Percentiles rank a stretch among this genome's conserved stretches.
Evolutionary conservation across 2,797 vertebrate species (phyloP).

Genomic region (Sebastiscus tertius): DNA sequence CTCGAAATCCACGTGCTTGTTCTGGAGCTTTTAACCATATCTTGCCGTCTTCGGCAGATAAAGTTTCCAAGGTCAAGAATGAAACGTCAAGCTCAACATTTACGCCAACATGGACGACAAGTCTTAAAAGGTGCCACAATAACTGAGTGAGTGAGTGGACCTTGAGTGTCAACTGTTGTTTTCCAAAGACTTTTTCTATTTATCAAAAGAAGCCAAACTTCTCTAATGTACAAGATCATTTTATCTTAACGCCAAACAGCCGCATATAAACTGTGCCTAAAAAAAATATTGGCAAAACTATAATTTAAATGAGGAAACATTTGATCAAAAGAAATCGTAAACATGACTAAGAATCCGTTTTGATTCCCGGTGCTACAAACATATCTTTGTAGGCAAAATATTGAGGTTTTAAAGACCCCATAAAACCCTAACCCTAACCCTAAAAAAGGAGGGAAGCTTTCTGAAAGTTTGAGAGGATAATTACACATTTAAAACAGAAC

Average conservation of each 20-base stretch:
- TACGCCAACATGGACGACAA: neutral
- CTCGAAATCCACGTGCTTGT: neutral
- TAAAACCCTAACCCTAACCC: neutral
- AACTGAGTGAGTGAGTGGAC: neutral
- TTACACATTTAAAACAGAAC: too few species aligned
- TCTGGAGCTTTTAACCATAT: neutral
- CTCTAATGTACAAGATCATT: neutral
- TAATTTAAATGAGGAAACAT: neutral
- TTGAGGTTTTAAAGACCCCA: neutral
- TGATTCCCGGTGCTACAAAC: neutral
- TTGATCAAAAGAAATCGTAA: neutral
- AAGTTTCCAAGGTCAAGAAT: neutral
- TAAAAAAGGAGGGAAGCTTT: too few species aligned
- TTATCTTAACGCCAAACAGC: neutral
- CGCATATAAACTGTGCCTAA: neutral
- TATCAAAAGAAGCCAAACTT: neutral
- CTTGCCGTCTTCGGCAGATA: neutral
- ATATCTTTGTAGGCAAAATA: neutral
- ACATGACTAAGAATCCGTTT: neutral
- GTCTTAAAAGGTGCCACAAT: neutral
- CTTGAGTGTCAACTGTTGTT: too few species aligned
- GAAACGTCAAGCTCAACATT: neutral
- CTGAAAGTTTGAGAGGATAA: too few species aligned
- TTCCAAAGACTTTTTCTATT: neutral
- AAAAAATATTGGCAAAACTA: neutral